Evolutionary conservation across 1,140 invertebrate genomes (phyloP).

Genomic region (Camponotus pennsylvanicus): DNA sequence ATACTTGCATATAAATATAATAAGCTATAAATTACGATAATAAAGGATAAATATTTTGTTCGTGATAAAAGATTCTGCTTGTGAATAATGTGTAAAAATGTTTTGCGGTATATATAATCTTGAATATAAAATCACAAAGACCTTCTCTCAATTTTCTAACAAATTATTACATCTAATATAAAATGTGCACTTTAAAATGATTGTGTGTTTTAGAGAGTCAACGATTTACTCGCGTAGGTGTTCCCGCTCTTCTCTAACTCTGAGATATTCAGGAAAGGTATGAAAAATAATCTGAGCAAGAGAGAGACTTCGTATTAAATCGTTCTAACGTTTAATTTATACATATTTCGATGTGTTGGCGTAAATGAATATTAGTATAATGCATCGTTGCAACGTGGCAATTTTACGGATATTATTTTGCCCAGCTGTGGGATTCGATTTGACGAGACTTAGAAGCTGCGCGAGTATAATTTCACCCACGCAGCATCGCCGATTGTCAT

Average conservation of each 20-base stretch:
- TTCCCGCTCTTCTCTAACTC: slow-evolving; percentile 22
- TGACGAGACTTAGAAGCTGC: slow-evolving; percentile 23
- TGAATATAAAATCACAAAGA: not conserved
- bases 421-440: slow-evolving; percentile 27
- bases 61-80: not conserved
- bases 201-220: not conserved
- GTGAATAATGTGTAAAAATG: not conserved
- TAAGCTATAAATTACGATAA: not conserved
- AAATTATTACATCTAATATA: slow-evolving; percentile 24
- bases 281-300: slow-evolving; percentile 34
- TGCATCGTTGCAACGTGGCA: slow-evolving; percentile 37
- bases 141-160: not conserved
- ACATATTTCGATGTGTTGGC: slow-evolving; percentile 30
- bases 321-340: slow-evolving; percentile 40
- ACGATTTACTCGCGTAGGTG: slow-evolving; percentile 34
- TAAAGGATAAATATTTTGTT: slow-evolving; percentile 3
- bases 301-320: slow-evolving; percentile 12
- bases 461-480: slow-evolving; percentile 50
- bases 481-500: slow-evolving; percentile 40
- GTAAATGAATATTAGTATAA: slow-evolving; percentile 63
- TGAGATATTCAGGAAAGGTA: slow-evolving; percentile 30
- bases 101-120: not conserved
- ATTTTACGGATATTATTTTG: slow-evolving; percentile 36
- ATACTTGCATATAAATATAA: not conserved
- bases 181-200: not conserved